Conservation (phyloP, 1,140 invertebrate species). For the Heliothis subflexa region DNA sequence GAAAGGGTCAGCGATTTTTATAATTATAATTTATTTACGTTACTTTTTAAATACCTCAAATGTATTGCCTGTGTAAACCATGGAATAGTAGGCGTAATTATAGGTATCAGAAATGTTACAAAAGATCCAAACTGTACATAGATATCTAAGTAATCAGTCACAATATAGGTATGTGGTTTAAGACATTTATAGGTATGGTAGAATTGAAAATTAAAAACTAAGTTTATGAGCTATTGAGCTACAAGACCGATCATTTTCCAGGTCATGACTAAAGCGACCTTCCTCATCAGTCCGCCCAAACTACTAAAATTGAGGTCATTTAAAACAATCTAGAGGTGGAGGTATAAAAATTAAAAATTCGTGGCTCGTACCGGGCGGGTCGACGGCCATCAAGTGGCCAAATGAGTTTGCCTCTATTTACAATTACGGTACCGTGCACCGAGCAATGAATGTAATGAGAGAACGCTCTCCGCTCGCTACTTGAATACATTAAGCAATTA, state of each 20-base stretch:
- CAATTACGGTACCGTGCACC: conserved; percentile 53
- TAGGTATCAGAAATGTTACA: too few relatives aligned
- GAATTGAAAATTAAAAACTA: too few relatives aligned
- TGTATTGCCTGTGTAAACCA: neutral
- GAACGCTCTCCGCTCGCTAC: conserved; percentile 41
- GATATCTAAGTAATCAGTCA: too few relatives aligned
- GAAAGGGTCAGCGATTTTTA: neutral
- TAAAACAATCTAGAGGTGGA: conserved; percentile 35
- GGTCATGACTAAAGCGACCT: neutral
- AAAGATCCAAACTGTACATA: too few relatives aligned
- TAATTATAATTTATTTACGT: neutral
- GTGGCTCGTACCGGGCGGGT: conserved; percentile 43
- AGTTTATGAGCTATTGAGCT: too few relatives aligned
- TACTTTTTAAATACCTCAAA: neutral
- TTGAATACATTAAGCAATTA: conserved; percentile 59
- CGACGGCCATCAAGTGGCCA: conserved; percentile 56
- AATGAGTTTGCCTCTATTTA: conserved; percentile 66
- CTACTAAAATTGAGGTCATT: conserved; percentile 18
- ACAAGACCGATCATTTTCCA: too few relatives aligned
- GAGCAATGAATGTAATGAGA: conserved; percentile 61
- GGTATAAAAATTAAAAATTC: conserved; percentile 65
- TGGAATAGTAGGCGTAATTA: too few relatives aligned
- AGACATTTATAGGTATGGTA: too few relatives aligned
- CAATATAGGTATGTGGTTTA: too few relatives aligned
- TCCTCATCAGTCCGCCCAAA: neutral